Conservation (phyloP, 2,113 vertebrate genomes). For the Neofelis nebulosa region DNA sequence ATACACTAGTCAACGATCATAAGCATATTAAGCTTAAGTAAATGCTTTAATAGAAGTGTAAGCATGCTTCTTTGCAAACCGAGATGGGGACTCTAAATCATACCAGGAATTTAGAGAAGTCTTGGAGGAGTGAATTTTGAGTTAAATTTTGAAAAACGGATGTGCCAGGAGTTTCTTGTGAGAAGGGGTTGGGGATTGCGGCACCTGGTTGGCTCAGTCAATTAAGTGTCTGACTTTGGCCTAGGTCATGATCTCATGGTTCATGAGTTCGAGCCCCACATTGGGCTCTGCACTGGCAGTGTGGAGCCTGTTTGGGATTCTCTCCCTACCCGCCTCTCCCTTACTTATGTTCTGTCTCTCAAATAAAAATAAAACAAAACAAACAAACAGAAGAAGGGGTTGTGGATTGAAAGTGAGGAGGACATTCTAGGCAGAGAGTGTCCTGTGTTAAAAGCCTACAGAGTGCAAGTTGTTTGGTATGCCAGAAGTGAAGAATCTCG, state of each 20-base stretch:
- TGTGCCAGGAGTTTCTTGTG: not conserved
- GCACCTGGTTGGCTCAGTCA: no score
- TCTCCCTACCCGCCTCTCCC: no score
- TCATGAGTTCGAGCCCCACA: no score
- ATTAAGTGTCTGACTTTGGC: no score
- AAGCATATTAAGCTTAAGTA: not conserved
- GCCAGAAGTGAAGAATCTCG: not conserved
- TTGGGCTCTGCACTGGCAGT: no score
- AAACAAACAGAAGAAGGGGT: not conserved
- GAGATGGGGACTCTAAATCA: not conserved
- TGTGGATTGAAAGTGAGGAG: not conserved
- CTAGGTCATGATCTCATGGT: no score
- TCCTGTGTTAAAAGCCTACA: not conserved
- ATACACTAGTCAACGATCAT: not conserved
- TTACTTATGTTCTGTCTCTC: no score
- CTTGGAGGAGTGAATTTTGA: not conserved
- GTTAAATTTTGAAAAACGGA: not conserved
- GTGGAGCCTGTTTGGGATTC: no score
- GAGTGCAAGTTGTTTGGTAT: not conserved
- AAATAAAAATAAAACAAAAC: no score
- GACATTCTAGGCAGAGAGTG: not conserved
- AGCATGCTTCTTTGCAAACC: not conserved
- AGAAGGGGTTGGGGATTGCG: not conserved
- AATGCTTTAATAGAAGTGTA: not conserved
- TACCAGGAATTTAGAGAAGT: not conserved